phyloP scores from a whole-genome alignment of 2,797 vertebrate species.

The Vespertilio murinus region DNA sequence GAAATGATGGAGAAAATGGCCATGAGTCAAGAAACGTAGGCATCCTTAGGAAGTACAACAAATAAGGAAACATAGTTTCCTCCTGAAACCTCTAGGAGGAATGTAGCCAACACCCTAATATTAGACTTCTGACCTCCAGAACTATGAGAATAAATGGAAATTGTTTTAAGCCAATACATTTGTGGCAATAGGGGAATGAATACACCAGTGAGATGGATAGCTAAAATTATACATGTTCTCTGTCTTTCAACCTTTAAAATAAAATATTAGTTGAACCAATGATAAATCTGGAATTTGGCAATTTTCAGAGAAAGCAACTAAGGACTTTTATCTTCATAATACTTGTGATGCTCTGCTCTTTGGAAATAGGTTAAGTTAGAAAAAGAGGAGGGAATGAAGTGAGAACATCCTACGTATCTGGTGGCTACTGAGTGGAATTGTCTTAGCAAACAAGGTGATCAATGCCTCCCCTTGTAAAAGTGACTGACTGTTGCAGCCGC shows the following conservation, averaged over 20 bases:
- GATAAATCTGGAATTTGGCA: constrained; percentile 9
- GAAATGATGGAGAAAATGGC: background rate
- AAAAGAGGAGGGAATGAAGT: background rate
- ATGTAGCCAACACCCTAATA: background rate
- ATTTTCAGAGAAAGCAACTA: constrained; percentile 20
- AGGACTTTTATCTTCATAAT: background rate
- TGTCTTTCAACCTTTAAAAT: background rate
- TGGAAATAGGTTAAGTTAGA: background rate
- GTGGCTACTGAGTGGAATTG: background rate
- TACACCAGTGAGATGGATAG: background rate
- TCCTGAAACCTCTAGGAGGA: background rate
- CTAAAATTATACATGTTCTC: background rate
- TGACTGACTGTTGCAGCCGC: constrained; percentile 36
- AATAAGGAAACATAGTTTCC: background rate
- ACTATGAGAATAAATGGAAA: background rate
- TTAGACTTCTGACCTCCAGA: background rate
- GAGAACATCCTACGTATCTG: background rate
- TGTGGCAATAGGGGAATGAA: background rate
- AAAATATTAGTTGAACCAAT: constrained; percentile 46
- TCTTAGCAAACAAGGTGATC: background rate
- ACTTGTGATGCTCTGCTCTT: background rate
- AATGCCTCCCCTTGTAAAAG: background rate
- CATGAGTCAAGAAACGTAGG: background rate
- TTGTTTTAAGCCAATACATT: background rate
- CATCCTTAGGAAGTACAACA: background rate